Evolutionary conservation across 2,888 invertebrate species (phyloP).

Genomic region (Rotaria socialis): DNA sequence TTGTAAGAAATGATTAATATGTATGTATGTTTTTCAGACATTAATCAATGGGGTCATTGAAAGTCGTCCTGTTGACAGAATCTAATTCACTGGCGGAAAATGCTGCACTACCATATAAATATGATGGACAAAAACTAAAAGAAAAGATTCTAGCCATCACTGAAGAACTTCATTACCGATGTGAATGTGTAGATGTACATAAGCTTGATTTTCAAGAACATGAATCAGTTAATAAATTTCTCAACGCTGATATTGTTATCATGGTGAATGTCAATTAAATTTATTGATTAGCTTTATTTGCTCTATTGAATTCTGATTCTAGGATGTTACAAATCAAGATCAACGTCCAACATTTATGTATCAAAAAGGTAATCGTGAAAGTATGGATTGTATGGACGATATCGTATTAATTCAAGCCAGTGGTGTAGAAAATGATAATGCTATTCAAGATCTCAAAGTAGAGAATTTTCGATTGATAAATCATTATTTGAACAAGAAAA

Average conservation of each 20-base stretch:
- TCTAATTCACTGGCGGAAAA: neutral
- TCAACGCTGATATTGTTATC: slow-evolving; percentile 93
- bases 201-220: slow-evolving; percentile 95
- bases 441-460: slow-evolving; percentile 30
- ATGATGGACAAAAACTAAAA: neutral
- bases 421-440: slow-evolving; percentile 30
- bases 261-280: slow-evolving; percentile 66
- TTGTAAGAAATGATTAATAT: no score
- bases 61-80: neutral
- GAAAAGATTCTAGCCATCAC: neutral
- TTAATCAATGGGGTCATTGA: neutral
- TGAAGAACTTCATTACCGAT: neutral
- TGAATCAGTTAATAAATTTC: slow-evolving; percentile 86
- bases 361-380: slow-evolving; percentile 33
- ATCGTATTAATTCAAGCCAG: neutral
- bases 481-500: no score
- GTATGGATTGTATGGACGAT: slow-evolving; percentile 33
- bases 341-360: slow-evolving; percentile 23
- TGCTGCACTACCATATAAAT: neutral
- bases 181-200: slow-evolving; percentile 68
- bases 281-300: neutral
- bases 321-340: neutral
- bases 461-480: neutral
- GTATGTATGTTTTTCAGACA: neutral
- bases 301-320: slow-evolving; percentile 69